Conservation (phyloP, 1,140 invertebrate genomes). For the Drosophila ohnishii region DNA sequence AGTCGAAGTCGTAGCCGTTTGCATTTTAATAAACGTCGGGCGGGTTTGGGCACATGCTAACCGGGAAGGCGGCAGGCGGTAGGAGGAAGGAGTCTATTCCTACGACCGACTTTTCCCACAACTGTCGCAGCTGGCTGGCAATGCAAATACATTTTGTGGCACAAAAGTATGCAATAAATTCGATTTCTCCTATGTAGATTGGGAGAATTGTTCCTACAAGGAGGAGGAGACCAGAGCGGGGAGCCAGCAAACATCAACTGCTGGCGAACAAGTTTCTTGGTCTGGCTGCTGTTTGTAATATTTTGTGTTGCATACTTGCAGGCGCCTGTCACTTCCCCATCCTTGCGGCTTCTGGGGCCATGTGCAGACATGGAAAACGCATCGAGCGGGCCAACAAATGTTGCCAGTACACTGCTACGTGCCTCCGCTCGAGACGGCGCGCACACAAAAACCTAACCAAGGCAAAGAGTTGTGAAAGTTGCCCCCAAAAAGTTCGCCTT, state of each 20-base stretch:
- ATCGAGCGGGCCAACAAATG: constrained; percentile 66
- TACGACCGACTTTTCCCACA: constrained; percentile 21
- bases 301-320: constrained; percentile 66
- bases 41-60: constrained; percentile 55
- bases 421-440: constrained; percentile 38
- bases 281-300: constrained; percentile 61
- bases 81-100: not conserved
- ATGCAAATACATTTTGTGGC: constrained; percentile 75
- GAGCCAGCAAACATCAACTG: constrained; percentile 55
- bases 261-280: constrained; percentile 54
- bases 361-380: constrained; percentile 64
- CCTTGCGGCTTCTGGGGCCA: constrained; percentile 53
- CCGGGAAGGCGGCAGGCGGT: constrained; percentile 8
- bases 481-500: constrained; percentile 22
- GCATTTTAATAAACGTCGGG: constrained; percentile 67
- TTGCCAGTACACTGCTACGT: constrained; percentile 63
- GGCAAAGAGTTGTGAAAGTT: constrained; percentile 64
- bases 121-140: constrained; percentile 67
- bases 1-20: constrained; percentile 29
- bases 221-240: not conserved
- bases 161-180: constrained; percentile 77
- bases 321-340: constrained; percentile 36
- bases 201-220: constrained; percentile 5
- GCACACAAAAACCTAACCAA: constrained; percentile 22
- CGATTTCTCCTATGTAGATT: constrained; percentile 48